A percentile compares a stretch with the other conserved stretches of the same genome.
phyloP scores from a whole-genome alignment of 1,140 invertebrate species.

The Venustaconcha ellipsiformis region DNA sequence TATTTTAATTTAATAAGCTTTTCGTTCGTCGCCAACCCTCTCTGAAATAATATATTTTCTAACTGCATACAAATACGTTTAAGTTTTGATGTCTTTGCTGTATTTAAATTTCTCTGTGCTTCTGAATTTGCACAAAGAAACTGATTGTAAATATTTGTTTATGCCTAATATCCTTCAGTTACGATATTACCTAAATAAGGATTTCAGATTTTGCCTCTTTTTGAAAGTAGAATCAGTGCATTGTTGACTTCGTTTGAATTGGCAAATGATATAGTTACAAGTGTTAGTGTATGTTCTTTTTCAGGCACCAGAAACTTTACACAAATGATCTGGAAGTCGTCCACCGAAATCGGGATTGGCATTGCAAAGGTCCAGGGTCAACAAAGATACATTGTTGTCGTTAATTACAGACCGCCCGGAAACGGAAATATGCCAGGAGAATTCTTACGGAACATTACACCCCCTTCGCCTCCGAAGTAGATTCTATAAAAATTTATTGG shows the following conservation, averaged over 20 bases:
- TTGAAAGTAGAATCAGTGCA: not conserved
- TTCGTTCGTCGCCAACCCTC: too few species aligned
- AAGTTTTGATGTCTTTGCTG: not conserved
- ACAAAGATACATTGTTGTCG: conserved; percentile 40
- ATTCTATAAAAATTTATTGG: too few species aligned
- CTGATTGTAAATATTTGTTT: not conserved
- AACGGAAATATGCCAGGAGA: conserved; percentile 42
- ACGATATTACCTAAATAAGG: not conserved
- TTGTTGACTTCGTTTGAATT: not conserved
- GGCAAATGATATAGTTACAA: not conserved
- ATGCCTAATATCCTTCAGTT: not conserved
- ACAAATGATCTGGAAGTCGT: conserved; percentile 58
- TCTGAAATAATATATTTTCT: too few species aligned
- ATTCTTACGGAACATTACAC: conserved; percentile 38
- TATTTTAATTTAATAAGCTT: too few species aligned
- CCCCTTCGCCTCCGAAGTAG: not conserved
- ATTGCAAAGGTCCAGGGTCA: conserved; percentile 40
- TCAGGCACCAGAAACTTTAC: conserved; percentile 36
- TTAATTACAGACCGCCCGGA: conserved; percentile 36
- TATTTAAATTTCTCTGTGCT: not conserved
- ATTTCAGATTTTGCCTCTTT: not conserved
- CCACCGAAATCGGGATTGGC: conserved; percentile 37
- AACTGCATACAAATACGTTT: too few species aligned
- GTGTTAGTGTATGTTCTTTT: not conserved
- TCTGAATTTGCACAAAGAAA: not conserved